Conservation (phyloP, 1,140 invertebrate species). For the Leptonema lineaticorne region DNA sequence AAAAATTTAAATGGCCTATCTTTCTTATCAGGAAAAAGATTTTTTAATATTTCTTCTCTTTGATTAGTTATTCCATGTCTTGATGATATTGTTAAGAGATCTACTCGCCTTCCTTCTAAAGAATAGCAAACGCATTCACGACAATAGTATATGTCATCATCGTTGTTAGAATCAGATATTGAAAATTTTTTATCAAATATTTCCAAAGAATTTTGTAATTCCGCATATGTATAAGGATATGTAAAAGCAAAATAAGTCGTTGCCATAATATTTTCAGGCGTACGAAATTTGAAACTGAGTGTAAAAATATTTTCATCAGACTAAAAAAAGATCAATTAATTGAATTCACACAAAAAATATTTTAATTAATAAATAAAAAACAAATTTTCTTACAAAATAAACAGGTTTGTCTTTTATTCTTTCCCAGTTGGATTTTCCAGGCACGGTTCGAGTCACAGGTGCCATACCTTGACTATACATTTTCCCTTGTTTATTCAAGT, state of each 20-base stretch:
- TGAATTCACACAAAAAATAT: neutral
- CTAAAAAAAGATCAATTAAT: conserved; percentile 53
- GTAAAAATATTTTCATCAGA: conserved; percentile 72
- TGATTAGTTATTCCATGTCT: conserved; percentile 73
- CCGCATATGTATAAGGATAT: conserved; percentile 85
- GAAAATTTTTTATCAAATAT: conserved; percentile 64
- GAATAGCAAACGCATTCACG: conserved; percentile 81
- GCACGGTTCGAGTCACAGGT: conserved; percentile 72
- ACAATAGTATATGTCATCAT: conserved; percentile 82
- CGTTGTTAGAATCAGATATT: conserved; percentile 45
- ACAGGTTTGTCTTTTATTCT: conserved; percentile 72
- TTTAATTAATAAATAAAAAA: neutral
- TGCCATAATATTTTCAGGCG: conserved; percentile 70
- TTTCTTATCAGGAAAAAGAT: conserved; percentile 74
- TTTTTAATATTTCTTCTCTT: conserved; percentile 70
- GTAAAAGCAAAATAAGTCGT: conserved; percentile 90
- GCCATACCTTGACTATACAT: conserved; percentile 90
- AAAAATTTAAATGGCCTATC: conserved; percentile 72
- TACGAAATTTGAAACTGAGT: conserved; percentile 76
- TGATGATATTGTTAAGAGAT: conserved; percentile 86
- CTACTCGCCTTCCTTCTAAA: conserved; percentile 79
- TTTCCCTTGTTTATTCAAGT: conserved; percentile 87
- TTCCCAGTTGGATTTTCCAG: conserved; percentile 76
- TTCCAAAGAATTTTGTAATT: conserved; percentile 71
- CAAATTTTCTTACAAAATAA: conserved; percentile 52